Evolutionary conservation across 2,113 vertebrate genomes (phyloP).

Genomic region (Echinops telfairi): DNA sequence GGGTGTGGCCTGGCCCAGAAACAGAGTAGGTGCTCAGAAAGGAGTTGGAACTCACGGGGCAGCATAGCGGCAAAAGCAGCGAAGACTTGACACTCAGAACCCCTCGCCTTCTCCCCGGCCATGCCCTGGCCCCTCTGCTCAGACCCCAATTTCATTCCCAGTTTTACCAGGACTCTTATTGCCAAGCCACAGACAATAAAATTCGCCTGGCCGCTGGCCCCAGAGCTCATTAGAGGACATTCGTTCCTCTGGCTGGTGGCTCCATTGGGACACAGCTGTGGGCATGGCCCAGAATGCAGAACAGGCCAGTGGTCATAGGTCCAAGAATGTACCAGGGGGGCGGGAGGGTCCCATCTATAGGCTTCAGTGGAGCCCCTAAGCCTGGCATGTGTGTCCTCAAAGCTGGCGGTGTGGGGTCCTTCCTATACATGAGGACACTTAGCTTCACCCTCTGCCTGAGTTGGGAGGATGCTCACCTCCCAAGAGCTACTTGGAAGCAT

Average conservation of each 20-base stretch:
- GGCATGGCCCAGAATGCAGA: slow-evolving; percentile 58
- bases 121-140: not conserved
- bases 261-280: slow-evolving; percentile 68
- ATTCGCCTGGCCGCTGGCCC: slow-evolving; percentile 69
- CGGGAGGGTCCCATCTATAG: not conserved
- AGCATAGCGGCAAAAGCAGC: not conserved
- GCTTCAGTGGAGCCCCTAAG: not conserved
- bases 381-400: not conserved
- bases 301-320: slow-evolving; percentile 39
- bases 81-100: not conserved
- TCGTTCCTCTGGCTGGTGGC: slow-evolving; percentile 77
- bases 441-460: not conserved
- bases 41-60: not conserved
- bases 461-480: not conserved
- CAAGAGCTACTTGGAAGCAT: not conserved
- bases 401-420: not conserved
- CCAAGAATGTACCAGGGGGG: not conserved
- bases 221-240: slow-evolving; percentile 82
- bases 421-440: not conserved
- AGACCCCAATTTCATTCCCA: slow-evolving; percentile 70
- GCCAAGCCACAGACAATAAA: slow-evolving; percentile 81
- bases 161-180: slow-evolving; percentile 81
- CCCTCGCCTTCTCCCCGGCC: not conserved
- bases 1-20: not conserved
- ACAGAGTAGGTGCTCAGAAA: not conserved